These are phyloP conservation scores for Epinephelus awoara DNA, from an alignment of 2,797 vertebrate species.

Conservation along the genomic window DNA sequence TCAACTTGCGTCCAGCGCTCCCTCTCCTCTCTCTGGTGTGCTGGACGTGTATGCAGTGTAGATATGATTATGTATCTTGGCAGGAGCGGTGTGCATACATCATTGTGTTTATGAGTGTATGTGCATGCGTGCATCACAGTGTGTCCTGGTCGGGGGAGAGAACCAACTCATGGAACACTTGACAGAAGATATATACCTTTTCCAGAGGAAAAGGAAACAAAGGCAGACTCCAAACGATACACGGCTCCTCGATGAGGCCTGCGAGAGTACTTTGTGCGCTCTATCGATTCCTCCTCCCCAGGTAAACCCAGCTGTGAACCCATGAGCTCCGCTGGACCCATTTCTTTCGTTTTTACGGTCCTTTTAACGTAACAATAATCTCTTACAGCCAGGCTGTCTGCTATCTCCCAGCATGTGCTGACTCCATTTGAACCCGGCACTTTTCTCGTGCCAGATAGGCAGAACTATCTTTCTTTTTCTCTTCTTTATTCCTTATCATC, in stretches of 20 bases:
- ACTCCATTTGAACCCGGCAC: slow-evolving; percentile 63
- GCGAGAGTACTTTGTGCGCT: slow-evolving; percentile 36
- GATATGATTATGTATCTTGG: slow-evolving; percentile 78
- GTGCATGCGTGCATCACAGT: slow-evolving; percentile 59
- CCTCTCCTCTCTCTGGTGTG: not conserved
- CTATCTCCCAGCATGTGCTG: slow-evolving; percentile 71
- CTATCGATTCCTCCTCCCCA: slow-evolving; percentile 39
- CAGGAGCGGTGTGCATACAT: slow-evolving; percentile 50
- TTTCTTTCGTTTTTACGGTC: slow-evolving; percentile 62
- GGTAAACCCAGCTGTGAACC: slow-evolving; percentile 66
- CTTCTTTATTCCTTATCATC: slow-evolving; percentile 19
- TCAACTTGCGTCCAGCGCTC: slow-evolving; percentile 8
- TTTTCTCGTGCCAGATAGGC: slow-evolving; percentile 46
- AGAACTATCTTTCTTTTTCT: slow-evolving; percentile 28
- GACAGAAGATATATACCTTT: slow-evolving; percentile 73
- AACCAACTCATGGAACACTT: slow-evolving; percentile 67
- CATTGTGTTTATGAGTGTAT: slow-evolving; percentile 65
- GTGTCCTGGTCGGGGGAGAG: slow-evolving; percentile 57
- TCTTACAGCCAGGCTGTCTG: slow-evolving; percentile 63
- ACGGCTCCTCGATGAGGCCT: slow-evolving; percentile 55
- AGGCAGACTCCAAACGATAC: slow-evolving; percentile 60
- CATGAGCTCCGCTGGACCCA: slow-evolving; percentile 35
- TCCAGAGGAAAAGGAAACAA: slow-evolving; percentile 70
- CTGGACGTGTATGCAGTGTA: slow-evolving; percentile 18
- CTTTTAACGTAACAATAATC: slow-evolving; percentile 74